Conservation (phyloP, 2,797 vertebrate species). For the Clarias platycephalus region DNA sequence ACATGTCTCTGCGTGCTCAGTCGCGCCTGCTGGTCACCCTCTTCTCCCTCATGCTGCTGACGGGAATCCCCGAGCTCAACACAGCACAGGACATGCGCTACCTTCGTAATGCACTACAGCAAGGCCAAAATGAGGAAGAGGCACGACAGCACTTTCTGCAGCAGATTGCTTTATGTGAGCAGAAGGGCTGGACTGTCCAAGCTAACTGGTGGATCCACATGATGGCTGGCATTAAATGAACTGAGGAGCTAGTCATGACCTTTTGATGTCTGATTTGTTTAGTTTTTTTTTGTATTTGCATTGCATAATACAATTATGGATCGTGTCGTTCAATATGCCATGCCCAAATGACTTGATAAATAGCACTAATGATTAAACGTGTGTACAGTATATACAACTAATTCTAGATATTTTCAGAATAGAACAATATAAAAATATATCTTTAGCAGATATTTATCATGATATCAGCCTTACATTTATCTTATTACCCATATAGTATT, state of each 20-base stretch:
- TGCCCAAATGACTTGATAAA: not conserved
- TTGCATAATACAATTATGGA: not conserved
- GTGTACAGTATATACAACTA: not conserved
- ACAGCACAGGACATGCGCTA: constrained; percentile 74
- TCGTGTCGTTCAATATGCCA: not conserved
- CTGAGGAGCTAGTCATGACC: not conserved
- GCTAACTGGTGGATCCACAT: constrained; percentile 80
- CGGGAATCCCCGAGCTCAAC: constrained; percentile 78
- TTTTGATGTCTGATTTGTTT: not conserved
- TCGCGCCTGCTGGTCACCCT: constrained; percentile 74
- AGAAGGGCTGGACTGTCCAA: constrained; percentile 75
- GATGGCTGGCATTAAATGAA: constrained; percentile 71
- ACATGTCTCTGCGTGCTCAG: constrained; percentile 74
- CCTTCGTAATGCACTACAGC: constrained; percentile 73
- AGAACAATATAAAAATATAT: not conserved
- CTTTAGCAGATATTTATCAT: not conserved
- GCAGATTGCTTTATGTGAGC: constrained; percentile 70
- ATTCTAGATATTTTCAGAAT: not conserved
- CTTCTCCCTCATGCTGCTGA: constrained; percentile 79
- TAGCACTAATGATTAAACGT: not conserved
- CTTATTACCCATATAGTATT: not conserved
- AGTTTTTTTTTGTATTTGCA: too few relatives aligned
- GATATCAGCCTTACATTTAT: not conserved
- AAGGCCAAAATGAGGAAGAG: constrained; percentile 63
- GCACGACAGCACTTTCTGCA: constrained; percentile 74